Percentiles rank a stretch among this genome's conserved stretches.
Conservation (phyloP, 2,888 invertebrate genomes). For the Eupithecia insigniata region DNA sequence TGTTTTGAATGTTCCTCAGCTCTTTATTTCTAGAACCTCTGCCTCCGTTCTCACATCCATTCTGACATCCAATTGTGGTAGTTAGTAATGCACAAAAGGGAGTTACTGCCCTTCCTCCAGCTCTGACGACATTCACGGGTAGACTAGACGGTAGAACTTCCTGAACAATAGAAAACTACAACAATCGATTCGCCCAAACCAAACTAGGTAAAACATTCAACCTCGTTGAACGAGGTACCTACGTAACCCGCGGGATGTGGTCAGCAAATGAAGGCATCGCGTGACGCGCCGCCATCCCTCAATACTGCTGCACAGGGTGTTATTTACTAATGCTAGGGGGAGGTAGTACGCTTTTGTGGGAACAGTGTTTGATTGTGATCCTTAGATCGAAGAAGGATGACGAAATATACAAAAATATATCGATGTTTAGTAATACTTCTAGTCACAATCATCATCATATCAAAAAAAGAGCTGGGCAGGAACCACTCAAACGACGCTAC, state of each 20-base stretch:
- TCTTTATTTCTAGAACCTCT: too few relatives aligned
- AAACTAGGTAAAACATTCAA: conserved; percentile 16
- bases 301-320: conserved; percentile 64
- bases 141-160: background rate
- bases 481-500: too few relatives aligned
- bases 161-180: background rate
- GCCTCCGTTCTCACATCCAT: too few relatives aligned
- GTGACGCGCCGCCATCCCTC: conserved; percentile 72
- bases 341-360: background rate
- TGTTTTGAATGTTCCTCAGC: too few relatives aligned
- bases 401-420: background rate
- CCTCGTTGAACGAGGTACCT: conserved; percentile 41
- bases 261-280: conserved; percentile 79
- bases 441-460: background rate
- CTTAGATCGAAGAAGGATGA: background rate
- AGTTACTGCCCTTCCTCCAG: too few relatives aligned
- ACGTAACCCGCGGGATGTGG: conserved; percentile 46
- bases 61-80: too few relatives aligned
- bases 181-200: background rate
- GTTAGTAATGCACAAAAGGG: too few relatives aligned
- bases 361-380: background rate
- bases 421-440: background rate
- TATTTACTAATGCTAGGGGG: conserved; percentile 8
- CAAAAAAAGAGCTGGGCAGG: too few relatives aligned
- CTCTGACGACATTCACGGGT: too few relatives aligned